Conservation (phyloP, 2,888 invertebrate genomes). For the Steinernema hermaphroditum region DNA sequence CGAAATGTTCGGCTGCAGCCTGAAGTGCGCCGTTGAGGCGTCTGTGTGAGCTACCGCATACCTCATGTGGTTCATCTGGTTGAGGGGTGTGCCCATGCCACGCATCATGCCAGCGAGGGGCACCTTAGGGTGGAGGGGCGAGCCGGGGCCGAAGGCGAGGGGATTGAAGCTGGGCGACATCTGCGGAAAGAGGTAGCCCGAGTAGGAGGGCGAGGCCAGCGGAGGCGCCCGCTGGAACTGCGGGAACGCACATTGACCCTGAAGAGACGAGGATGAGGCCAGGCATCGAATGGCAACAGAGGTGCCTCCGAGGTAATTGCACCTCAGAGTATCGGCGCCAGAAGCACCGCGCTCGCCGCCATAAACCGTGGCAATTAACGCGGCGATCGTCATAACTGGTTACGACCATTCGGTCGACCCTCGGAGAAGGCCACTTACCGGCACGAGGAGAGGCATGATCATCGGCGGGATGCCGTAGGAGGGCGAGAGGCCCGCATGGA, state of each 20-base stretch:
- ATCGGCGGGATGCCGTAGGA: constrained; percentile 21
- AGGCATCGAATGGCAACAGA: background rate
- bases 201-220: constrained; percentile 13
- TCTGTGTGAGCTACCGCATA: background rate
- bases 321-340: too few relatives aligned
- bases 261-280: background rate
- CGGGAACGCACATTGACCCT: constrained; percentile 9
- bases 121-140: constrained; percentile 42
- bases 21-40: background rate
- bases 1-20: background rate
- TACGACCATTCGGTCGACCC: background rate
- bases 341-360: background rate
- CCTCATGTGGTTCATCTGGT: constrained; percentile 37
- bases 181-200: background rate
- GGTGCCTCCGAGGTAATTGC: background rate
- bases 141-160: constrained; percentile 38
- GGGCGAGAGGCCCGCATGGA: constrained; percentile 8
- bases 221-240: constrained; percentile 27
- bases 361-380: constrained; percentile 21
- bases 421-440: background rate
- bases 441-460: constrained; percentile 12
- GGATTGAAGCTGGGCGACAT: constrained; percentile 36
- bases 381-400: constrained; percentile 26
- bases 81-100: constrained; percentile 40
- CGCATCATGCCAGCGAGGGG: constrained; percentile 28